These are phyloP conservation scores for Erythrocercus mccallii DNA, from an alignment of 2,113 vertebrate genomes.

Conservation along the genomic window DNA sequence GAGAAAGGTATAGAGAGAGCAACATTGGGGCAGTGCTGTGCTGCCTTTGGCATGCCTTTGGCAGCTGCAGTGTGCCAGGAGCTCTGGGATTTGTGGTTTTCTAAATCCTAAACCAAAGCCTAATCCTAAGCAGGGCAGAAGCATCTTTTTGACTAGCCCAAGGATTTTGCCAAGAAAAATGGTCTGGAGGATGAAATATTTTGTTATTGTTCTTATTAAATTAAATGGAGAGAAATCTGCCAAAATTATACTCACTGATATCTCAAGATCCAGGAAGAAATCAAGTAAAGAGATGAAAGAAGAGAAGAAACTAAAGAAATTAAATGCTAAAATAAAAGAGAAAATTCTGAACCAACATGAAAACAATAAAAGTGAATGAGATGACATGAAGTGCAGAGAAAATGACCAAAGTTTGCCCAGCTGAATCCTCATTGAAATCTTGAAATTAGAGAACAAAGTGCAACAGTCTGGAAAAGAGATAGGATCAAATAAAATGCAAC, in stretches of 20 bases:
- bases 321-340: not conserved
- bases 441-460: not conserved
- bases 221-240: not conserved
- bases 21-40: not conserved
- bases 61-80: not conserved
- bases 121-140: not conserved
- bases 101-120: not conserved
- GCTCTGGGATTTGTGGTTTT: not conserved
- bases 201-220: not conserved
- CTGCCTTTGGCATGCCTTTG: not conserved
- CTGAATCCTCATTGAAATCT: not conserved
- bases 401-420: accelerated
- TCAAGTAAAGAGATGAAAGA: not conserved
- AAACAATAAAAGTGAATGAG: not conserved
- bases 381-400: not conserved
- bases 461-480: no score
- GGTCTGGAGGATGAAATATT: not conserved
- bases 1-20: not conserved
- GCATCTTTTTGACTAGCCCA: not conserved
- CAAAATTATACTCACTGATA: not conserved
- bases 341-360: not conserved
- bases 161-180: not conserved
- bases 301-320: not conserved
- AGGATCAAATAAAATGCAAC: not conserved
- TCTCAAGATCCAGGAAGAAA: not conserved